These are phyloP conservation scores for Drosophila tanythrix DNA, from an alignment of 2,888 invertebrate species.

Conservation along the genomic window DNA sequence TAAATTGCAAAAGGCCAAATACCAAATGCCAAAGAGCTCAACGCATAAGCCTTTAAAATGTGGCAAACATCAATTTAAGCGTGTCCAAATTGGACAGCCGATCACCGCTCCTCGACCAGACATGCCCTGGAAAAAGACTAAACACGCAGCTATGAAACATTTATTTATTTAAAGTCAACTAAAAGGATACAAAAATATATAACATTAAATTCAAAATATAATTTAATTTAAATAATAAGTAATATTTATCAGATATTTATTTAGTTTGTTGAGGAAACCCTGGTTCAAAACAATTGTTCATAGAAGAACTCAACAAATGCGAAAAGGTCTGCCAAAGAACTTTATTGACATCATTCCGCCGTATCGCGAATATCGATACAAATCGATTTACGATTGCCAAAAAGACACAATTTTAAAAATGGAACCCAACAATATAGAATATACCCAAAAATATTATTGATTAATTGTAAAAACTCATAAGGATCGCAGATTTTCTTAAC, in stretches of 20 bases:
- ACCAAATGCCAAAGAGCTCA: slow-evolving; percentile 11
- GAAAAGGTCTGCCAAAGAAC: too few species aligned
- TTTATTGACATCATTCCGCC: too few species aligned
- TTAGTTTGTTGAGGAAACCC: too few species aligned
- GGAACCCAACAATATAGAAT: too few species aligned
- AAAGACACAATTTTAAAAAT: background rate
- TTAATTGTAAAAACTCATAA: background rate
- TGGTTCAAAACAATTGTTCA: too few species aligned
- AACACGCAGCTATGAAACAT: too few species aligned
- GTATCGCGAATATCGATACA: background rate
- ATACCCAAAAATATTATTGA: background rate
- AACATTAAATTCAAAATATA: too few species aligned
- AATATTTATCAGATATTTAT: too few species aligned
- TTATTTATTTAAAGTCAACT: too few species aligned
- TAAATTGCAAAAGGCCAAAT: slow-evolving; percentile 28
- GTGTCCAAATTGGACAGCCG: background rate
- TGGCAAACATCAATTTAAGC: slow-evolving; percentile 32
- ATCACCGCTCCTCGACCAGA: background rate
- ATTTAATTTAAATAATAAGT: too few species aligned
- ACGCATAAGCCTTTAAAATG: slow-evolving; percentile 37
- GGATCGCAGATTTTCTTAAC: background rate
- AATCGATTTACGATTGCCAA: background rate
- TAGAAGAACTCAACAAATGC: too few species aligned
- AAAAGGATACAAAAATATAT: too few species aligned
- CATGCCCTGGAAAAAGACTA: background rate